Conservation (phyloP, 1,140 invertebrate genomes). For the Bombus impatiens region DNA sequence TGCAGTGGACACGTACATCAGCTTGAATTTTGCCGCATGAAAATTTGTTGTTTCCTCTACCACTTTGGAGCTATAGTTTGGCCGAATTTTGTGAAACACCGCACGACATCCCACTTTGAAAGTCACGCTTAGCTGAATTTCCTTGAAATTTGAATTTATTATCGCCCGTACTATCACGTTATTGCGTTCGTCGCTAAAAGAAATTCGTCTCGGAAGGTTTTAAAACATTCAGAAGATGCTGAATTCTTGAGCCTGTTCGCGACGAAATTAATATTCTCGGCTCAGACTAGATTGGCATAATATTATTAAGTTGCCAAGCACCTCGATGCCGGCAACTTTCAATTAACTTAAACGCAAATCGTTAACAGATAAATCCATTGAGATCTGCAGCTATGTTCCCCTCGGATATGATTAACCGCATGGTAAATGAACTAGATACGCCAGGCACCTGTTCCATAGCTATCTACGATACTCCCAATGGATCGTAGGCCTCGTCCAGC, state of each 20-base stretch:
- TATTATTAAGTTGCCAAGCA: neutral
- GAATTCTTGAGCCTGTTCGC: neutral
- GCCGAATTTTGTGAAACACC: too few relatives aligned
- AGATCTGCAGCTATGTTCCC: slow-evolving; percentile 27
- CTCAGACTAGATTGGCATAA: neutral
- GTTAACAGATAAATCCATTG: slow-evolving; percentile 62
- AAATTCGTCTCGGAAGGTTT: neutral
- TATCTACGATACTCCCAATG: slow-evolving; percentile 57
- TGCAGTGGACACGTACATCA: neutral
- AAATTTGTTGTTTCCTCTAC: neutral
- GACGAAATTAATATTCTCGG: neutral
- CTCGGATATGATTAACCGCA: slow-evolving; percentile 62
- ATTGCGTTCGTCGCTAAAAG: neutral
- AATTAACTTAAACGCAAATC: slow-evolving; percentile 61
- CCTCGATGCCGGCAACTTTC: slow-evolving; percentile 39
- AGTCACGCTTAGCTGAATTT: neutral
- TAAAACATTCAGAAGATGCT: neutral
- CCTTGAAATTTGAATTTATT: neutral
- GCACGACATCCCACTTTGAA: neutral
- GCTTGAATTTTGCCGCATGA: neutral
- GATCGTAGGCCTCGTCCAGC: slow-evolving; percentile 37
- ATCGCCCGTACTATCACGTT: neutral
- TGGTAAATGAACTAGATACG: slow-evolving; percentile 63
- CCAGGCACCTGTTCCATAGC: slow-evolving; percentile 57
- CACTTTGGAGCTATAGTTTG: neutral